Percentiles rank a stretch among this genome's conserved stretches.
Evolutionary conservation across 1,140 invertebrate genomes (phyloP).

Genomic region (Drosophila melanica): DNA sequence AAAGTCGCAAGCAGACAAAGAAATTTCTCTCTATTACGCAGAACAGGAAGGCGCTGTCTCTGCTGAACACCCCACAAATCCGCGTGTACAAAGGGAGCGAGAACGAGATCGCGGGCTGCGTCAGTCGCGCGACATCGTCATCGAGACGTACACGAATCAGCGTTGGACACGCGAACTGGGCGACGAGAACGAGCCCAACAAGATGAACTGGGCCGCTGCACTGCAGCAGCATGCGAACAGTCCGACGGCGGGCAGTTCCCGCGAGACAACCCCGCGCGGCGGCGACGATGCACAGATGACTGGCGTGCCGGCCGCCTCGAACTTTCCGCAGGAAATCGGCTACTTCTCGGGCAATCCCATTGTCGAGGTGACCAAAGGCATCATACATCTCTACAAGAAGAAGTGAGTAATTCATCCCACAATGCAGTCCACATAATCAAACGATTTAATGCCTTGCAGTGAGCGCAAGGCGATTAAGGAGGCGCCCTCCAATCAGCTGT

Average conservation of each 20-base stretch:
- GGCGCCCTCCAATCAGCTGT: slow-evolving; percentile 92
- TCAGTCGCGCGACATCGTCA: slow-evolving; percentile 86
- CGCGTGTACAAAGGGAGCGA: slow-evolving; percentile 73
- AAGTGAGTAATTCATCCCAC: slow-evolving; percentile 87
- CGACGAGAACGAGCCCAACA: slow-evolving; percentile 12
- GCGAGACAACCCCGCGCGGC: slow-evolving; percentile 83
- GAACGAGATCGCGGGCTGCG: slow-evolving; percentile 86
- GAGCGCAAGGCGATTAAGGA: slow-evolving; percentile 87
- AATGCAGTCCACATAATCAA: neutral
- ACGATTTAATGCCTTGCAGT: slow-evolving; percentile 81
- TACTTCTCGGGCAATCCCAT: slow-evolving; percentile 98
- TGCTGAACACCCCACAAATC: slow-evolving; percentile 79
- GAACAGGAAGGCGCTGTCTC: slow-evolving; percentile 72
- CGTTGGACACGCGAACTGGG: slow-evolving; percentile 80
- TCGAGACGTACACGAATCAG: slow-evolving; percentile 87
- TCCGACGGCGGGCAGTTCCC: slow-evolving; percentile 77
- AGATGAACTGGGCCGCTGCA: slow-evolving; percentile 80
- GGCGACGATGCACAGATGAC: slow-evolving; percentile 64
- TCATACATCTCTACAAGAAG: slow-evolving; percentile 98
- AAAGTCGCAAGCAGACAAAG: slow-evolving; percentile 28
- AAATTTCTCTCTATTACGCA: slow-evolving; percentile 6
- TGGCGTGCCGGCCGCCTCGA: slow-evolving; percentile 49
- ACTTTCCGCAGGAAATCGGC: slow-evolving; percentile 87
- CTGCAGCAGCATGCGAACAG: slow-evolving; percentile 69
- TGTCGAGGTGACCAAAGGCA: slow-evolving; percentile 96